A percentile compares a stretch with the other conserved stretches of the same genome.
phyloP scores from a whole-genome alignment of 1,140 invertebrate species.

The Limonius californicus region DNA sequence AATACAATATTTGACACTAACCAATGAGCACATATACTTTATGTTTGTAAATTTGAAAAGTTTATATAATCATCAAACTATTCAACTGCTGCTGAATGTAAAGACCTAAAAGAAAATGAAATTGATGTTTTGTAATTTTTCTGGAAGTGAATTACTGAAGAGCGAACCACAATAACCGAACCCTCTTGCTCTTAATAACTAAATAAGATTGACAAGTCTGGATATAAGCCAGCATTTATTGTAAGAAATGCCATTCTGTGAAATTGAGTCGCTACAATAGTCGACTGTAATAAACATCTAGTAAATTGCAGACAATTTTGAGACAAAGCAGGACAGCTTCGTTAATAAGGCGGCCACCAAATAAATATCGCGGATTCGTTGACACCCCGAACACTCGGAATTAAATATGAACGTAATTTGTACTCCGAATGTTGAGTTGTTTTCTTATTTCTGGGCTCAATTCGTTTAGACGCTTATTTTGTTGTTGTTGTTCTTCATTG shows the following conservation, averaged over 20 bases:
- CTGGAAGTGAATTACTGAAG: neutral
- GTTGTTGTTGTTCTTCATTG: no score
- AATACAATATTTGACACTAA: no score
- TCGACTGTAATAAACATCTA: constrained; percentile 12
- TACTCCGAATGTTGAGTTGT: no score
- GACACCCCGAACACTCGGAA: neutral
- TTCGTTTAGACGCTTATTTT: no score
- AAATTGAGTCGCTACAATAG: constrained; percentile 16
- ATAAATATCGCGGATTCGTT: constrained; percentile 7
- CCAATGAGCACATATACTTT: no score
- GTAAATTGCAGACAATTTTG: constrained; percentile 15
- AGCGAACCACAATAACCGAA: constrained; percentile 1
- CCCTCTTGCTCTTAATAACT: neutral
- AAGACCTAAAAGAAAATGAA: neutral
- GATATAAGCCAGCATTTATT: constrained; percentile 18
- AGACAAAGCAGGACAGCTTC: constrained; percentile 8
- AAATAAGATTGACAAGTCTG: constrained; percentile 18
- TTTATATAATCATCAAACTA: neutral
- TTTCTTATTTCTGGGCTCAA: no score
- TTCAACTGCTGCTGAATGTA: no score
- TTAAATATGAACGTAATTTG: neutral
- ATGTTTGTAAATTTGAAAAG: no score
- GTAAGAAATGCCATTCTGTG: constrained; percentile 16
- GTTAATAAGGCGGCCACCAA: constrained; percentile 3
- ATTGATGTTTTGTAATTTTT: neutral